Base-by-base conservation (phyloP, 1,140 invertebrate species). In the Drosophila nikananu region DNA sequence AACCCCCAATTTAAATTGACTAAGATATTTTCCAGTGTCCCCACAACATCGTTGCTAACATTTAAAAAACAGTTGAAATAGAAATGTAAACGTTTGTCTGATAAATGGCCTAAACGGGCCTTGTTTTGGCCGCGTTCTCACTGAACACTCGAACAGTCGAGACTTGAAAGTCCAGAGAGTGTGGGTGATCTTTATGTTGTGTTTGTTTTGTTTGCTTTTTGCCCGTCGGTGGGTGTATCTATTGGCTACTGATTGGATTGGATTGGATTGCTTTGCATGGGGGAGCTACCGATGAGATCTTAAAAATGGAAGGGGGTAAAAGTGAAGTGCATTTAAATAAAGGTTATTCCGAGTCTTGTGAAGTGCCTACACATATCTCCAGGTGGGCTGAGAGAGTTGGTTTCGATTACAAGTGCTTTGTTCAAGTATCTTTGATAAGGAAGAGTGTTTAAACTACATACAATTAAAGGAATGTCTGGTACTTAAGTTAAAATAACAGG, bases 61-160 rank as follows among this genome's bases (percentile, higher is more conserved):
- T 84, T 84, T 84, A 83, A 83, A 83, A 86, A 81, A 77, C 82
- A 68, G 55, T 86, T 68, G 49, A 71, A 86, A 84, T 84, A 80
- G 71, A 83, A 83, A 84, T 83, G 81, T 83, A 80, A 83, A 76
- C 76, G 70, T 71, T 72, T 49, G 35, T 49, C 58, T 84, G 81
- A 84, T 84, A 84, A 86, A 84, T 73, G 54, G 70, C 68, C 54
- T 52, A 73, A 73, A 73, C 54, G 54, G 67, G 70, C 54, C 67
- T 51, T 73, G 68, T 72, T 73, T 61, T n/a, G n/a, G 32, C 55
- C 37, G 70, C 30, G 68, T 73, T 73, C 70, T 73, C 70, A 73
- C 67, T 58, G 70, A 42, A 42, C 63, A 52, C 46, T 68, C 37
- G 27, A 70, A n/a, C 17, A 19, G 44, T 42, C 25, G 35, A 64